Percentiles rank a stretch among this genome's conserved stretches.
phyloP scores from a whole-genome alignment of 2,888 invertebrate species.

The Cephus pygmeus region DNA sequence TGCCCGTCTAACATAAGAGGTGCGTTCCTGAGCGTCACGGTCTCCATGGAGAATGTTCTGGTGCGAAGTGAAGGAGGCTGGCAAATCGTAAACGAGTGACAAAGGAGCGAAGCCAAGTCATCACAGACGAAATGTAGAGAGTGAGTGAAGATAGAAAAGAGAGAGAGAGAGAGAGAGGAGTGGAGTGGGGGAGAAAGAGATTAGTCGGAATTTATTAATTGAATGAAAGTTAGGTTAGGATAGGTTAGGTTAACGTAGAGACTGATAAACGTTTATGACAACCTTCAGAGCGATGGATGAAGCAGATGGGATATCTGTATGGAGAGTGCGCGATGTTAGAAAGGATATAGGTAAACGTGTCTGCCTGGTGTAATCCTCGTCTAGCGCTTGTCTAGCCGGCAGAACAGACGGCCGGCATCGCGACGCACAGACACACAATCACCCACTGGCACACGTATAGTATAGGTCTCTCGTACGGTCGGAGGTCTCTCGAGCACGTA shows the following conservation, averaged over 20 bases:
- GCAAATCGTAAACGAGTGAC: neutral
- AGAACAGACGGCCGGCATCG: neutral
- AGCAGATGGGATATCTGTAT: neutral
- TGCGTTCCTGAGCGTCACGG: neutral
- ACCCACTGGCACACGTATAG: neutral
- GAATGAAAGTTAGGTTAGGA: neutral
- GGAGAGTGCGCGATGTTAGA: neutral
- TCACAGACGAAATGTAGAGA: neutral
- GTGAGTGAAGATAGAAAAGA: neutral
- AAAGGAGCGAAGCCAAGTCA: neutral
- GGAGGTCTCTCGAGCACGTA: neutral
- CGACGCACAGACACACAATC: neutral
- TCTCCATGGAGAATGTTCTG: neutral
- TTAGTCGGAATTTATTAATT: neutral
- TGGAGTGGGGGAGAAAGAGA: neutral
- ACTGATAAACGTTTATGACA: neutral
- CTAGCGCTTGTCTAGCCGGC: slow-evolving; percentile 7
- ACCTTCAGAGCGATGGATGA: neutral
- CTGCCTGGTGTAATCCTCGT: slow-evolving; percentile 18
- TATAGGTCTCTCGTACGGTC: neutral
- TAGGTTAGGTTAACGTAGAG: neutral
- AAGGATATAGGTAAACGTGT: slow-evolving; percentile 10
- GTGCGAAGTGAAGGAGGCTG: neutral
- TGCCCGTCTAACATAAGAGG: neutral
- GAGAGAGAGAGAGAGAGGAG: too few species aligned